phyloP scores from a whole-genome alignment of 2,113 vertebrate genomes.

The Engraulis encrasicolus region DNA sequence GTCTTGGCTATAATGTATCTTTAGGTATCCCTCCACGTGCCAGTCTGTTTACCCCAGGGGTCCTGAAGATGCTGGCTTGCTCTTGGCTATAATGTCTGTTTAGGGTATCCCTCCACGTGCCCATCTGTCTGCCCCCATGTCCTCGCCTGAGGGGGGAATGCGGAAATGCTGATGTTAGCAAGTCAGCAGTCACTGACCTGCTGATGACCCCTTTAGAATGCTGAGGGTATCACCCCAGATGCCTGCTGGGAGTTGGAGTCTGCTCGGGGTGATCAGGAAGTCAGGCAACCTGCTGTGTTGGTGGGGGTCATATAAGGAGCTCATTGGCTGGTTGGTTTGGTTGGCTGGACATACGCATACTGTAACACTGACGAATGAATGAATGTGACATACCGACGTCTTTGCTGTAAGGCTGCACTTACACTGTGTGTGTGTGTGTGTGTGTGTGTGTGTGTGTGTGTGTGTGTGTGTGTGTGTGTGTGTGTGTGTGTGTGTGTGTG shows the following conservation, averaged over 20 bases:
- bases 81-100: no score
- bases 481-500: no score
- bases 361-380: no score
- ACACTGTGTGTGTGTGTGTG: no score
- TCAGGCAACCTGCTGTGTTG: background rate
- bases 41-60: no score
- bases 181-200: background rate
- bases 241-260: slow-evolving; percentile 7
- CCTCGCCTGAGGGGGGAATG: background rate
- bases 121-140: background rate
- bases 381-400: no score
- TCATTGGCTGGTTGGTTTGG: background rate
- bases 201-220: background rate
- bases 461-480: no score
- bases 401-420: no score
- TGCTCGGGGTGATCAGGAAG: background rate
- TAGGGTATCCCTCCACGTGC: background rate
- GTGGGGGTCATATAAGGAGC: background rate
- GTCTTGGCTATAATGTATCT: no score
- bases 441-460: no score
- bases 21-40: no score
- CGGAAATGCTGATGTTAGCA: background rate
- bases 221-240: background rate
- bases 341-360: no score
- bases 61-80: background rate